Evolutionary conservation across 2,888 invertebrate genomes (phyloP).

Genomic region (Lampropteryx suffumata): DNA sequence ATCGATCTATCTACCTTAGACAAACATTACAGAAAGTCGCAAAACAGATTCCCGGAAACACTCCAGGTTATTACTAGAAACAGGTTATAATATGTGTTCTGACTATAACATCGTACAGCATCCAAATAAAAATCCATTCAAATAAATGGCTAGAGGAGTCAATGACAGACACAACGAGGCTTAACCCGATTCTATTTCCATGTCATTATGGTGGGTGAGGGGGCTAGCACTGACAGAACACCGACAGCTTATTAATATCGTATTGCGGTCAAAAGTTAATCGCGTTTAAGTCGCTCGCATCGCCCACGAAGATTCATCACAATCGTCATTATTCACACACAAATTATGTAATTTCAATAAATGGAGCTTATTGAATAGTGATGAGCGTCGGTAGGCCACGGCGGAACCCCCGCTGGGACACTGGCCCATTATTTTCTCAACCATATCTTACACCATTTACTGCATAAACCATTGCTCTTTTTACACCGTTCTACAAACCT

Average conservation of each 20-base stretch:
- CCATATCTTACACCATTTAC: slow-evolving; percentile 13
- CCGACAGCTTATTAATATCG: slow-evolving; percentile 76
- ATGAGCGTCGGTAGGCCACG: slow-evolving; percentile 79
- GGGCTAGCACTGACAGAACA: slow-evolving; percentile 40
- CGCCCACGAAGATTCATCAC: slow-evolving; percentile 83
- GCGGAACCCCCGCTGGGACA: slow-evolving; percentile 65
- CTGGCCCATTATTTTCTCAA: slow-evolving; percentile 40
- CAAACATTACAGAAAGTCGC: neutral
- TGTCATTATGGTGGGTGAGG: slow-evolving; percentile 58
- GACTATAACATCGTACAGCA: neutral
- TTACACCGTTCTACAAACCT: neutral
- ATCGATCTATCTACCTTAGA: neutral
- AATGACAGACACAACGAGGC: slow-evolving; percentile 43
- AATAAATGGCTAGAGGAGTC: slow-evolving; percentile 54
- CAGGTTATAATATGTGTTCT: no score
- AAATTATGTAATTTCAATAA: slow-evolving; percentile 84
- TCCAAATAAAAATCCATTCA: slow-evolving; percentile 41
- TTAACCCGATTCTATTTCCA: slow-evolving; percentile 64
- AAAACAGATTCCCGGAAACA: neutral
- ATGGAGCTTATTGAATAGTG: slow-evolving; percentile 82
- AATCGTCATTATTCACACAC: slow-evolving; percentile 83
- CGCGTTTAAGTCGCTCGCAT: slow-evolving; percentile 79
- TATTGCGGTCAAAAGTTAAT: slow-evolving; percentile 80
- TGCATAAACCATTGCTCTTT: slow-evolving; percentile 6
- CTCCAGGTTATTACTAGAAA: no score